Evolutionary conservation across 2,113 vertebrate genomes (phyloP), one percentile per base, ranked within the genome.

Genomic region (Oncorhynchus masou): DNA sequence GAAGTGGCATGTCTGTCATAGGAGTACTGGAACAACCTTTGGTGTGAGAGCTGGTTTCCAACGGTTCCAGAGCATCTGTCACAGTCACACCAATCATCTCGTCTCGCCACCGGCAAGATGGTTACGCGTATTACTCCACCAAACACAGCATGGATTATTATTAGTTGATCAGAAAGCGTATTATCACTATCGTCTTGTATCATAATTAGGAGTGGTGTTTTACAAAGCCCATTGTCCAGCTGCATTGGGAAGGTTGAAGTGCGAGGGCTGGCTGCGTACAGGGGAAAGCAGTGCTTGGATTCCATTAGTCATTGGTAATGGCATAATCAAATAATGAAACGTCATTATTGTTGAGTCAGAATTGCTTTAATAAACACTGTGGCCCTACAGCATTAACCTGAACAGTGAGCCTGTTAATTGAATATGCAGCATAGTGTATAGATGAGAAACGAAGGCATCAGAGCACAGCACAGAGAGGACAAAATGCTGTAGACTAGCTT

Each of bases 1-100:
- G 88, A 89, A 90, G 87, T 87, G 85, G 83, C 86, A 81, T 86
- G 83, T 70, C 83, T 83, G 86, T 91, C 89, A 86, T 83, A 86
- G 88, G 74, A 83, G 85, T 88, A 86, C 84, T 79, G 79, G 84
- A 87, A 83, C 83, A 85, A 87, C 86, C 88, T 89, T 86, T 89
- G 88, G 84, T 83, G 84, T 81, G 84, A 88, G 79, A 84, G 88
- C 78, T n/a, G 67, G 70, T 73, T 79, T 91, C 88, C 87, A 84
- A 70, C 78, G 78, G 88, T 91, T 91, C 88, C 88, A 87, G 83
- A 80, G 79, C 82, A 83, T 74, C 79, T 76, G 77, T 67, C 74
- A 45, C 39, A 73, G 48, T 9, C 31, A 79, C 64, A 74, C 78
- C 45, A 79, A 76, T 78, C 82, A 83, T 74, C 82, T 70, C n/a